Percentiles rank a stretch among this genome's conserved stretches.
These are phyloP conservation scores for Listronotus bonariensis DNA, from an alignment of 1,140 invertebrate genomes.

Conservation along the genomic window DNA sequence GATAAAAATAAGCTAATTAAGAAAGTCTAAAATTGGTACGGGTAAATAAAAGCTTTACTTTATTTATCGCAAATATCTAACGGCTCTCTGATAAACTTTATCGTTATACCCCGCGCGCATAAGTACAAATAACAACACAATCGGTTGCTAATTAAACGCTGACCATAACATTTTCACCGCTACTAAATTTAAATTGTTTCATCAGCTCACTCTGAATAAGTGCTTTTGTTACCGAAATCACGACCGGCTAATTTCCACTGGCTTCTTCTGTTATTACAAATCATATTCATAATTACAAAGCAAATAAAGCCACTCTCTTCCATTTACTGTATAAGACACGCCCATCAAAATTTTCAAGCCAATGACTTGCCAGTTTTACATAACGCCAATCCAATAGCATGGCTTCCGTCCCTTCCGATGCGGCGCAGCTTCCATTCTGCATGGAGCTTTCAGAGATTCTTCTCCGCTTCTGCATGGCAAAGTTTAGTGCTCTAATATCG, in stretches of 20 bases:
- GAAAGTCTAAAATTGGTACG: background rate
- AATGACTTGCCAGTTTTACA: constrained; percentile 29
- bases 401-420: constrained; percentile 22
- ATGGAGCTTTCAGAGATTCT: constrained; percentile 38
- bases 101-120: too few species aligned
- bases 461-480: constrained; percentile 38
- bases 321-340: constrained; percentile 42
- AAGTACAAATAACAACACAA: constrained; percentile 23
- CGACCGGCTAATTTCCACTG: constrained; percentile 53
- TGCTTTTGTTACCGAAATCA: constrained; percentile 52
- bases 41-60: constrained; percentile 13
- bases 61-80: constrained; percentile 11
- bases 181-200: constrained; percentile 56
- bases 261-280: constrained; percentile 56
- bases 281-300: constrained; percentile 58
- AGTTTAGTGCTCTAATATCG: constrained; percentile 48
- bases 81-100: constrained; percentile 11
- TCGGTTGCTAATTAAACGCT: constrained; percentile 44
- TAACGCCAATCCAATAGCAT: constrained; percentile 30
- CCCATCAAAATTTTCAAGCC: constrained; percentile 36
- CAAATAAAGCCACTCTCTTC: constrained; percentile 49
- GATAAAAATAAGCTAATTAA: too few species aligned
- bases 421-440: constrained; percentile 44
- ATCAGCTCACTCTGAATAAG: constrained; percentile 50
- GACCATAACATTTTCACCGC: constrained; percentile 49